Evolutionary conservation across 92 coral and sea anemone species (phyloP), one percentile per base, ranked within the genome.

Genomic region (Zoanthus gigantus): DNA sequence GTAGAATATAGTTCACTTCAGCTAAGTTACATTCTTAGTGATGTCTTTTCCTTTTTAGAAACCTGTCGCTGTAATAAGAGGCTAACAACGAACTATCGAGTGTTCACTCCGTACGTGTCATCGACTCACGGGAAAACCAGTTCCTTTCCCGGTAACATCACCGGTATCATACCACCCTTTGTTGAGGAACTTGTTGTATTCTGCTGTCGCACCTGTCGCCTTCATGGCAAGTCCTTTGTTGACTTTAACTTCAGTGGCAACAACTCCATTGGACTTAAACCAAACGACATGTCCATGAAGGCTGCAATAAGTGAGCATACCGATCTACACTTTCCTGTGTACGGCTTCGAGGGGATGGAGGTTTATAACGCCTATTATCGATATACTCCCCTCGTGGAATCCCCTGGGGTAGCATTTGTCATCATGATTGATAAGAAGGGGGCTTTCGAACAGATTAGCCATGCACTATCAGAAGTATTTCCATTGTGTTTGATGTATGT

Each of bases 331-430:
- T 95, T 95, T 82, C 98, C 98, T 5, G 89, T 95, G 50, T 90
- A 94, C 52, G 98, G 98, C 30, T 95, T 90, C 90, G 76, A 84
- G 45, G 95, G 96, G 79, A 96, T 94, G 78, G 90, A 92, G 3
- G 28, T 58, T 2, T 95, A 93, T 54, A 79, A 88, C 23, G 90
- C 83, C 11, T 60, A 89, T 53, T 91, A 94, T 69, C 87, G 92
- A 9, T 93, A 89, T 34, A 89, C 82, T 6, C 94, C 96, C 34
- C 86, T 93, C 29, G 91, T 95, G 32, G 95, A 95, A 71, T 90
- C 94, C 18, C 95, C 95, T 12, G 98, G 98, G 14, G 89, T 93
- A 45, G 98, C 96, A 0, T 94, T 95, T 78, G 83, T 95, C 65
- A 88, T 92, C 10, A 86, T 90, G 68, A 78, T 91, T 17, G 84